phyloP scores from a whole-genome alignment of 2,113 vertebrate species.

The Lophius piscatorius region DNA sequence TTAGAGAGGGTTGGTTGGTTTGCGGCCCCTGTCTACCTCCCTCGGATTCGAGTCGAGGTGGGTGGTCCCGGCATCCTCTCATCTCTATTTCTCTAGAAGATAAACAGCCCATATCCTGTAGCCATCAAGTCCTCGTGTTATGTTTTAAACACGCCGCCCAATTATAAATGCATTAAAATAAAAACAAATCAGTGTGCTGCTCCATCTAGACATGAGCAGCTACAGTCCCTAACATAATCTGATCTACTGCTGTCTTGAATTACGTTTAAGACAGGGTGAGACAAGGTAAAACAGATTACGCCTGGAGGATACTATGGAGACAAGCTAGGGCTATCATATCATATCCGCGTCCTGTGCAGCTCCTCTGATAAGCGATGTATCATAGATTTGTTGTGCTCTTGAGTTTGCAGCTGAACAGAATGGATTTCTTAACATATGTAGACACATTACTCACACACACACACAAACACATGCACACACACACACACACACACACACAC shows the following conservation, averaged over 20 bases:
- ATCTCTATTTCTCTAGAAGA: constrained; percentile 46
- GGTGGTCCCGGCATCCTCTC: constrained; percentile 65
- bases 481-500: constrained; percentile 10
- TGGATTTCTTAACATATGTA: constrained; percentile 41
- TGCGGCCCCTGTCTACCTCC: constrained; percentile 53
- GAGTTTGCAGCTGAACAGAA: constrained; percentile 44
- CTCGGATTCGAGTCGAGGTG: constrained; percentile 46
- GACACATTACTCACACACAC: constrained; percentile 11
- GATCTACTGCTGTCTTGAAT: constrained; percentile 34
- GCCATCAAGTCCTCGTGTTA: constrained; percentile 38
- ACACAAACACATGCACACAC: constrained; percentile 16
- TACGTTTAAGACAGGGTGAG: constrained; percentile 35
- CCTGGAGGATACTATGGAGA: constrained; percentile 18
- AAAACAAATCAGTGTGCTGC: constrained; percentile 17
- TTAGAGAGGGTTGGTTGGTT: constrained; percentile 47
- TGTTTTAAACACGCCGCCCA: constrained; percentile 42
- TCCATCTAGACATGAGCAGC: constrained; percentile 28
- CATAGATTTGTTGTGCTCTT: constrained; percentile 53
- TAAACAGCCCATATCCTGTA: constrained; percentile 54
- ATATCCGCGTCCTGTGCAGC: constrained; percentile 21
- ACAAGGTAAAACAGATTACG: constrained; percentile 32
- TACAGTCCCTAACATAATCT: constrained; percentile 20
- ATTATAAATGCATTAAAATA: constrained; percentile 53
- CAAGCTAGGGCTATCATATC: constrained; percentile 25
- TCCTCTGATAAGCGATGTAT: constrained; percentile 51